phyloP scores from a whole-genome alignment of 2,888 invertebrate genomes.

The Peribatodes rhomboidaria region DNA sequence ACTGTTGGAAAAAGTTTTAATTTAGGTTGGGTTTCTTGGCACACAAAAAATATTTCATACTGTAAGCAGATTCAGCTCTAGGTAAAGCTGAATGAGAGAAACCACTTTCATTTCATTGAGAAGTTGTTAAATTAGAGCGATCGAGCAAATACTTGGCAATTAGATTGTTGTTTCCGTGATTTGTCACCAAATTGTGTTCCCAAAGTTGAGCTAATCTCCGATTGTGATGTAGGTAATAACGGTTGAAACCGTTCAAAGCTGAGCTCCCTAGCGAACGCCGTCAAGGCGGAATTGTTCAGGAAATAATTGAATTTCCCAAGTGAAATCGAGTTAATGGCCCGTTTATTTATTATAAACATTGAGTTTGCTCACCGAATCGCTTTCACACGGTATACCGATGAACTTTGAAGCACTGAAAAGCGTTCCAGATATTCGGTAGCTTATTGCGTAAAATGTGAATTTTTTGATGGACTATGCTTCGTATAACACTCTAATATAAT shows the following conservation, averaged over 20 bases:
- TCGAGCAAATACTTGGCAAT: slow-evolving; percentile 8
- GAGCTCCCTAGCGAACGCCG: slow-evolving; percentile 40
- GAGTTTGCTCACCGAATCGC: slow-evolving; percentile 50
- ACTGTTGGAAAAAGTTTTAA: slow-evolving; percentile 16
- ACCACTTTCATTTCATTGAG: not conserved
- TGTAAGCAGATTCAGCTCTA: not conserved
- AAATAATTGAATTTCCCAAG: slow-evolving; percentile 64
- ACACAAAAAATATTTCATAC: not conserved
- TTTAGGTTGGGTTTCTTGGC: not conserved
- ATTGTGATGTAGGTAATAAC: slow-evolving; percentile 46
- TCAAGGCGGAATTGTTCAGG: slow-evolving; percentile 50
- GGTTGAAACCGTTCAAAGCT: slow-evolving; percentile 46
- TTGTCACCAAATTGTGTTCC: slow-evolving; percentile 29
- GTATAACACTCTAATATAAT: slow-evolving; percentile 62
- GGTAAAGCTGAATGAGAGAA: not conserved
- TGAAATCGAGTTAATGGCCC: slow-evolving; percentile 60
- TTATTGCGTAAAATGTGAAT: slow-evolving; percentile 41
- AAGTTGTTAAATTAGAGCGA: not conserved
- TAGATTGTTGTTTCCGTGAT: slow-evolving; percentile 26
- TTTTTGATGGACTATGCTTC: slow-evolving; percentile 48
- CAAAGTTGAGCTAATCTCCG: slow-evolving; percentile 41
- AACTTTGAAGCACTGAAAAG: slow-evolving; percentile 37
- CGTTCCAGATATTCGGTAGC: slow-evolving; percentile 34
- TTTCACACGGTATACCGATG: slow-evolving; percentile 48
- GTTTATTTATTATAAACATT: slow-evolving; percentile 64